These are phyloP conservation scores for Akabosia matsudoensis DNA, from an alignment of 1,140 invertebrate species.

Conservation along the genomic window DNA sequence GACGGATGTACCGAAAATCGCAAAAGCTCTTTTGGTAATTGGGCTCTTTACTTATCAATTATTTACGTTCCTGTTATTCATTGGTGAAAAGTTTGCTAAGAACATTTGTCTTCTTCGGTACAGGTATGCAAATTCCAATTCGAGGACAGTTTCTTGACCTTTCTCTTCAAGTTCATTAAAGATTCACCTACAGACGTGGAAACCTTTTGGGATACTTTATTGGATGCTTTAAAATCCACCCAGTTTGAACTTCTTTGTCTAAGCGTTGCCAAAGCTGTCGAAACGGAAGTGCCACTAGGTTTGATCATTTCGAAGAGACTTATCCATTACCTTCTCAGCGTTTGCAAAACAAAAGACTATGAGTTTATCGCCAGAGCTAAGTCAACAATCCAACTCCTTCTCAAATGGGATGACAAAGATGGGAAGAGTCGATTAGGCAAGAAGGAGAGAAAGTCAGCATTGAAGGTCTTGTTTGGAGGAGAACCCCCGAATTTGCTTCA, in stretches of 20 bases:
- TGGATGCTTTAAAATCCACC: background rate
- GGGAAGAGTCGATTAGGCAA: background rate
- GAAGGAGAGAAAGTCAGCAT: background rate
- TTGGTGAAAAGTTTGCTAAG: no score
- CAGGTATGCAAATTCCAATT: background rate
- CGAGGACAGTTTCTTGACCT: background rate
- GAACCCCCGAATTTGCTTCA: slow-evolving; percentile 1
- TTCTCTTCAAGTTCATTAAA: background rate
- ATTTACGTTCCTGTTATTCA: no score
- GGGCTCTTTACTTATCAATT: no score
- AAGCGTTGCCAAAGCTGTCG: background rate
- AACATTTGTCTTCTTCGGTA: no score
- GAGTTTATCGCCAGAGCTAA: background rate
- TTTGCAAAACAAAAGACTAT: background rate
- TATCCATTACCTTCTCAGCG: background rate
- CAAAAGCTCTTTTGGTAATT: background rate
- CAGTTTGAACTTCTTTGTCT: slow-evolving; percentile 16
- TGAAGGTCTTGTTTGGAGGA: background rate
- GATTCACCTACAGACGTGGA: background rate
- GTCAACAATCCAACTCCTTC: background rate
- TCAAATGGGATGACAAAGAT: background rate
- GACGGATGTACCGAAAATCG: background rate
- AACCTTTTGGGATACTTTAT: background rate
- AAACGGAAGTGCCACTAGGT: background rate
- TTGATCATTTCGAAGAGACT: background rate